Percentiles rank a stretch among this genome's conserved stretches.
phyloP scores from a whole-genome alignment of 2,888 invertebrate genomes.

The Chloromyia formosa region DNA sequence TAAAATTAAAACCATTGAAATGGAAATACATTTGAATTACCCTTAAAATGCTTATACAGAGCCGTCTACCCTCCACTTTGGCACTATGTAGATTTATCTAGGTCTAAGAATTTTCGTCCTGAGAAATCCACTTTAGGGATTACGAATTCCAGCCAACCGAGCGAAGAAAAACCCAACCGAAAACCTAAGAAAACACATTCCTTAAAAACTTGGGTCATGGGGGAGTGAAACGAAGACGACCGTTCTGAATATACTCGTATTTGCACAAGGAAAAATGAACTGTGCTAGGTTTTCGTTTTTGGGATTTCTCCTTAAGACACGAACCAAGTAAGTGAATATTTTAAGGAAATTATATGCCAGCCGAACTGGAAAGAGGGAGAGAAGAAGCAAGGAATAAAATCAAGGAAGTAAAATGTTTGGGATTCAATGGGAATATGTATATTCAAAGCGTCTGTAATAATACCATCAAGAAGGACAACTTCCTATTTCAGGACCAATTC shows the following conservation, averaged over 20 bases:
- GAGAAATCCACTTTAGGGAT: slow-evolving; percentile 38
- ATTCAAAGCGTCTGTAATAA: neutral
- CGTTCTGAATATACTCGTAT: neutral
- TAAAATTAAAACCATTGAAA: slow-evolving; percentile 27
- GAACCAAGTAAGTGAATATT: slow-evolving; percentile 10
- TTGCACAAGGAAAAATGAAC: slow-evolving; percentile 38
- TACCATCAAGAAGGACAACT: neutral
- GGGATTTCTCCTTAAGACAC: neutral
- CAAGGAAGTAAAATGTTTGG: too few species aligned
- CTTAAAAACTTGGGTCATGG: neutral
- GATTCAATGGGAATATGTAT: neutral
- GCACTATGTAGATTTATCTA: neutral
- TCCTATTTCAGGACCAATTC: neutral
- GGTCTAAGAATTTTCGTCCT: slow-evolving; percentile 23
- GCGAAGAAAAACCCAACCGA: slow-evolving; percentile 13
- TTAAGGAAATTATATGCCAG: neutral
- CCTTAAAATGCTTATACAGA: neutral
- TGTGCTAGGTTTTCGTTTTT: neutral
- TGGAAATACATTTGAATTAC: slow-evolving; percentile 34
- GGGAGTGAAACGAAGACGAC: too few species aligned
- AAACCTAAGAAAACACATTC: slow-evolving; percentile 41
- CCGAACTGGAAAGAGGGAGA: neutral
- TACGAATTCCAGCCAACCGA: slow-evolving; percentile 28
- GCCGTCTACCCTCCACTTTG: neutral
- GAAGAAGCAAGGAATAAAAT: too few species aligned